These are phyloP conservation scores for Rhipidura dahli DNA, from an alignment of 2,113 vertebrate species.

Conservation along the genomic window DNA sequence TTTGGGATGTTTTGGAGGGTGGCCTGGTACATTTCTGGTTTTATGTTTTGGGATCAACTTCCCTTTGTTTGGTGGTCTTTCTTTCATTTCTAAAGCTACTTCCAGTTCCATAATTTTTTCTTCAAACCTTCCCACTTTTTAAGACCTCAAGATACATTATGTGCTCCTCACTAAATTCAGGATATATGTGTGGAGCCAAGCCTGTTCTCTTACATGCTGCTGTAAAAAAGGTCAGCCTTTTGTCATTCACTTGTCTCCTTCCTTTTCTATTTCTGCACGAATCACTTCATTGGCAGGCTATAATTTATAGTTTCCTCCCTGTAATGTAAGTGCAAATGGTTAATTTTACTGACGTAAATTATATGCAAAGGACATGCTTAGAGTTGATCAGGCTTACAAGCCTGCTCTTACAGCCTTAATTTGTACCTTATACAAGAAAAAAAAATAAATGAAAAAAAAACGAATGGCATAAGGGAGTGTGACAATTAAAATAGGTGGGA, in stretches of 20 bases:
- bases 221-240: neutral
- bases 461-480: neutral
- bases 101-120: neutral
- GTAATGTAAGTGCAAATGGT: neutral
- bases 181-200: neutral
- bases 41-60: neutral
- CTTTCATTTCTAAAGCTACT: neutral
- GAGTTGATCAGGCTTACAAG: neutral
- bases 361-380: neutral
- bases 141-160: neutral
- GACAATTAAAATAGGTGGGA: neutral
- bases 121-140: neutral
- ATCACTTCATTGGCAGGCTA: neutral
- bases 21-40: neutral
- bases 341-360: conserved; percentile 10
- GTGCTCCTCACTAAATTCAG: neutral
- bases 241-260: neutral
- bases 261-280: neutral
- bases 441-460: neutral
- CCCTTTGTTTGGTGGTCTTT: neutral
- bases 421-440: neutral
- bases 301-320: neutral
- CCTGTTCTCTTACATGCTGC: neutral
- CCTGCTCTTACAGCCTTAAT: neutral
- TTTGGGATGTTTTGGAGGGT: neutral